Percentiles rank a stretch among this genome's conserved stretches.
These are phyloP conservation scores for Orius insidiosus DNA, from an alignment of 1,140 invertebrate species.

Conservation along the genomic window DNA sequence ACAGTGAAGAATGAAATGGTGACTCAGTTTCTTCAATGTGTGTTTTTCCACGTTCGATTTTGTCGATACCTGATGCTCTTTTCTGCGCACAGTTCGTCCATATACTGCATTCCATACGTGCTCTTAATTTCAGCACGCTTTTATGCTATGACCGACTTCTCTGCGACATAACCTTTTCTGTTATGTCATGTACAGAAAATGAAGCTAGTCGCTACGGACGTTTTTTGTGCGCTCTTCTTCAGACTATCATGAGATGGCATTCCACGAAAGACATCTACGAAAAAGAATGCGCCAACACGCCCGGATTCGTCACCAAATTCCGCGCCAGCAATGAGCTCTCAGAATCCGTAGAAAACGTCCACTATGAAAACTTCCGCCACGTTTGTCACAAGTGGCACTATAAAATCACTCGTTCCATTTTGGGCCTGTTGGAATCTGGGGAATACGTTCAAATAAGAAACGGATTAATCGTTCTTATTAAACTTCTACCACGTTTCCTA, in stretches of 20 bases:
- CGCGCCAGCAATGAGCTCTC: constrained; percentile 72
- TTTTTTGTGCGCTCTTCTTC: constrained; percentile 81
- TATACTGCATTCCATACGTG: constrained; percentile 85
- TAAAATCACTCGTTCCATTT: constrained; percentile 73
- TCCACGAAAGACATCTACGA: constrained; percentile 76
- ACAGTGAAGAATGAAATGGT: constrained; percentile 91
- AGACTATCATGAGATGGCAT: constrained; percentile 95
- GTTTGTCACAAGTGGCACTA: constrained; percentile 99
- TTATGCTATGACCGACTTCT: constrained; percentile 96
- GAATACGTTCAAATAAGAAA: constrained; percentile 97
- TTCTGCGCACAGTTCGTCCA: constrained; percentile 97
- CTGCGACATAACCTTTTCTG: constrained; percentile 94
- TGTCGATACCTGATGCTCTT: constrained; percentile 84
- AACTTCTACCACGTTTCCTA: constrained; percentile 87
- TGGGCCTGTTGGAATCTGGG: constrained; percentile 59
- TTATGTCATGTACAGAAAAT: constrained; percentile 93
- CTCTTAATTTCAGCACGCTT: constrained; percentile 92
- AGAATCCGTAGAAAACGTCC: constrained; percentile 81
- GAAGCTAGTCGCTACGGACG: constrained; percentile 92
- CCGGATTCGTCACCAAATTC: constrained; percentile 94
- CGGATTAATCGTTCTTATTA: constrained; percentile 78
- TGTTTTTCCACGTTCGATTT: constrained; percentile 88
- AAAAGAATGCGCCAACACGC: constrained; percentile 85
- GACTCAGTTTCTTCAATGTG: constrained; percentile 92
- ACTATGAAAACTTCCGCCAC: constrained; percentile 94